Base-by-base conservation (phyloP, 2,113 vertebrate genomes). In the Bufo bufo region DNA sequence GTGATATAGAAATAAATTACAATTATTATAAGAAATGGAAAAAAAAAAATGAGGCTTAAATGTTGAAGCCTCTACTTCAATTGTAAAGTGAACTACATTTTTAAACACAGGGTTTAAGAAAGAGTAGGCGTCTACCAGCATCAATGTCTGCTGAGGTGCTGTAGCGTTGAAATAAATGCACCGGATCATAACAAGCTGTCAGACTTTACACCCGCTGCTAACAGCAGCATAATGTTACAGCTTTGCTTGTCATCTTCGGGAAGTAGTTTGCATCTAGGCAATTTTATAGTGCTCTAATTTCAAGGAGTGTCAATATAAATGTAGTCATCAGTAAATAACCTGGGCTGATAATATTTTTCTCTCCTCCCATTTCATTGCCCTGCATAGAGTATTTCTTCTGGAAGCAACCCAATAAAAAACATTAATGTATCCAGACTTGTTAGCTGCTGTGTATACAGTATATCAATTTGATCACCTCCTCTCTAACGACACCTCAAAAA, bases 371-470 rank as follows among this genome's bases (percentile, higher is more conserved):
- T 52, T 49, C 45, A 82, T 74, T 82, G 45, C 58, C n/a, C 66
- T 75, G 54, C 19, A 49, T 49, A 50, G 45, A 66, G 19, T 52
- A 63, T 83, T 82, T 88, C 79, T 65, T 49, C 47, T 50, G n/a
- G 69, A 88, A 71, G 82, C 12, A 82, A 58, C 3, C 54, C 17
- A 65, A 82, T 23, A 49, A n/a, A 82, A 74, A 66, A 63, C n/a
- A 49, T 54, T 10, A 23, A 74, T 58, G 47, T 43, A 54, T 74
- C 33, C n/a, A 59, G 87, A 88, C 43, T 89, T 87, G 90, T 91
- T 90, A 92, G 85, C 90, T 89, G 90, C 87, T 85, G 89, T 78
- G 87, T 77, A 89, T 84, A 90, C 23, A 84, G 72, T 75, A 75
- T 75, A 75, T 49, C 45, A 49, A 47, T 49, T 19, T 65, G 9